Percentiles rank a stretch among this genome's conserved stretches.
These are phyloP conservation scores for Oncorhynchus clarkii DNA, from an alignment of 2,113 vertebrate species.

Conservation along the genomic window DNA sequence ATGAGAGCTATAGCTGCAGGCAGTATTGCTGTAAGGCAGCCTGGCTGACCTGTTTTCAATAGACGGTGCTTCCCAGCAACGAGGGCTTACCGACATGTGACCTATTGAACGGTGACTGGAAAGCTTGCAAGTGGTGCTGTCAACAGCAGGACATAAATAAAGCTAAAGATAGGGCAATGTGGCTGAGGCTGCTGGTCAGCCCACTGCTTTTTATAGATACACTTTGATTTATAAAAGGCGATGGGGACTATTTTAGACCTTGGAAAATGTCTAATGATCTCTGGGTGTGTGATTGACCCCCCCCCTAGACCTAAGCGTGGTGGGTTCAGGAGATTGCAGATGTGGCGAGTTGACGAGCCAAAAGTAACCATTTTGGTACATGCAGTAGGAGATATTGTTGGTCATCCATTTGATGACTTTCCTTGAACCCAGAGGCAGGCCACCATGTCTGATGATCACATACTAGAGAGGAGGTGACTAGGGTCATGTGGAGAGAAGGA, in stretches of 20 bases:
- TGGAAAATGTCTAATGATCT: constrained; percentile 72
- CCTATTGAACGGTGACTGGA: constrained; percentile 74
- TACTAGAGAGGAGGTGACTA: background rate
- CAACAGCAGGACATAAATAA: constrained; percentile 86
- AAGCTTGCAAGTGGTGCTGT: constrained; percentile 79
- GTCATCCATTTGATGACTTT: background rate
- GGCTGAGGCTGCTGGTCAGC: constrained; percentile 71
- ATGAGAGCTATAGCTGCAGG: constrained; percentile 63
- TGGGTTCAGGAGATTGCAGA: constrained; percentile 49
- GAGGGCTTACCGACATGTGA: constrained; percentile 64
- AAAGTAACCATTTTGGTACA: constrained; percentile 42
- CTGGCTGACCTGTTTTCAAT: constrained; percentile 49
- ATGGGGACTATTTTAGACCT: constrained; percentile 80
- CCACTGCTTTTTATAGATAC: constrained; percentile 85
- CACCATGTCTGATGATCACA: background rate
- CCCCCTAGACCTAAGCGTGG: constrained; percentile 66
- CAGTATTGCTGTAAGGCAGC: constrained; percentile 43
- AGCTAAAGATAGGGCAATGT: constrained; percentile 77
- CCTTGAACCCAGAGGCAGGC: background rate
- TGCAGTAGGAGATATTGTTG: constrained; percentile 20
- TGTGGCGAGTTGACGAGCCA: constrained; percentile 44
- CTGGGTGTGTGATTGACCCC: constrained; percentile 64
- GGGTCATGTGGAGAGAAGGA: background rate
- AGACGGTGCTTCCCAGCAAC: constrained; percentile 59
- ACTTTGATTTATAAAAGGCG: constrained; percentile 85